Conservation (phyloP, 2,113 vertebrate species). For the Sylvietta virens region DNA sequence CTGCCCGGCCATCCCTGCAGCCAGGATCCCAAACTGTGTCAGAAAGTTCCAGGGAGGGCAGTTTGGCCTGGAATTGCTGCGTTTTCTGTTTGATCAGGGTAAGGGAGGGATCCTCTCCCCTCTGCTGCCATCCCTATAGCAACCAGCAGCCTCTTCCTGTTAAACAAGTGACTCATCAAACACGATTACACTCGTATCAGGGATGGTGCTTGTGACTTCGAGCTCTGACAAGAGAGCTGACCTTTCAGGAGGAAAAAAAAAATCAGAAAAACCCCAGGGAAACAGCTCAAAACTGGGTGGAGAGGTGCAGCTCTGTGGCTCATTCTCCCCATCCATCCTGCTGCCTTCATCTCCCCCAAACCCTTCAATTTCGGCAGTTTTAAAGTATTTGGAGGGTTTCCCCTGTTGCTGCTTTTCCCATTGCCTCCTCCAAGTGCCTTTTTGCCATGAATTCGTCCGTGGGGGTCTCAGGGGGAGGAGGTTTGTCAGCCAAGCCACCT, state of each 20-base stretch:
- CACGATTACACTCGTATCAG: neutral
- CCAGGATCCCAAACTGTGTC: accelerated
- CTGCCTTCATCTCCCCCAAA: accelerated
- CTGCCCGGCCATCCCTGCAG: neutral
- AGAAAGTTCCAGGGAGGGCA: accelerated
- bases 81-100: neutral
- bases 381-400: neutral
- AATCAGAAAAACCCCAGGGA: no score
- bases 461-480: accelerated
- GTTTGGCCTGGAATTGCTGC: neutral
- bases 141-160: slow-evolving; percentile 49
- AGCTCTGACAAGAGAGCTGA: neutral
- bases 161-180: slow-evolving; percentile 41
- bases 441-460: accelerated
- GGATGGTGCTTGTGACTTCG: neutral
- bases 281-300: neutral
- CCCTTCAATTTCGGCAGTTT: neutral
- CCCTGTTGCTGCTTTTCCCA: neutral
- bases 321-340: accelerated
- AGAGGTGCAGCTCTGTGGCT: neutral
- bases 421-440: neutral
- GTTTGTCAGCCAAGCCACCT: neutral
- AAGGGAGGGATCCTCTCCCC: slow-evolving; percentile 37
- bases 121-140: slow-evolving; percentile 43
- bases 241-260: neutral